Conservation (phyloP, 2,888 invertebrate genomes). For the Dynastes tityus region DNA sequence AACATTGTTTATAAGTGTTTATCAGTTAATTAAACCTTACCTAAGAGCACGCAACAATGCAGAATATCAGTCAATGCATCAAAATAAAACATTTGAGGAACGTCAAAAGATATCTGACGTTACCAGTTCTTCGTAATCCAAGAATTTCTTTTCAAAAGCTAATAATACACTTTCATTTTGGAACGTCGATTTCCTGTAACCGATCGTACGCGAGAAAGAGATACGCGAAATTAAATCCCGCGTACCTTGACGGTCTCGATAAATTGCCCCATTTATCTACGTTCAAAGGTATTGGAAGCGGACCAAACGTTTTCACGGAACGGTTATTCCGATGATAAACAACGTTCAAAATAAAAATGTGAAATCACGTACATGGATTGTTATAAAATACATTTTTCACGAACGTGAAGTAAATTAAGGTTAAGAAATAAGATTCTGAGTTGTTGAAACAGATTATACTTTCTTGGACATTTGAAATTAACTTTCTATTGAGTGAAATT, state of each 20-base stretch:
- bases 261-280: slow-evolving; percentile 6
- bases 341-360: neutral
- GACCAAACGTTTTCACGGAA: neutral
- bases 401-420: neutral
- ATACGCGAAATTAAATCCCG: neutral
- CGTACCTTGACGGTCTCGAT: neutral
- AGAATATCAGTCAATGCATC: too few relatives aligned
- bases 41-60: too few relatives aligned
- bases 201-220: neutral
- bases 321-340: neutral
- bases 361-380: neutral
- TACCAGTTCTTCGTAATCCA: too few relatives aligned
- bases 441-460: neutral
- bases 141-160: too few relatives aligned
- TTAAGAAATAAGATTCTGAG: neutral
- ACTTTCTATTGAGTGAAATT: neutral
- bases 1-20: too few relatives aligned
- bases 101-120: too few relatives aligned
- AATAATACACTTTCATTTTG: too few relatives aligned
- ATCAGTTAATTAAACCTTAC: too few relatives aligned
- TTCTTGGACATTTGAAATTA: neutral
- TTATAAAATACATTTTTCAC: neutral
- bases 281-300: neutral
- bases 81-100: too few relatives aligned
- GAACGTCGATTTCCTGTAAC: neutral